A percentile compares a stretch with the other conserved stretches of the same genome.
Evolutionary conservation across 2,113 vertebrate genomes (phyloP).

Genomic region (Myiozetetes cayanensis): DNA sequence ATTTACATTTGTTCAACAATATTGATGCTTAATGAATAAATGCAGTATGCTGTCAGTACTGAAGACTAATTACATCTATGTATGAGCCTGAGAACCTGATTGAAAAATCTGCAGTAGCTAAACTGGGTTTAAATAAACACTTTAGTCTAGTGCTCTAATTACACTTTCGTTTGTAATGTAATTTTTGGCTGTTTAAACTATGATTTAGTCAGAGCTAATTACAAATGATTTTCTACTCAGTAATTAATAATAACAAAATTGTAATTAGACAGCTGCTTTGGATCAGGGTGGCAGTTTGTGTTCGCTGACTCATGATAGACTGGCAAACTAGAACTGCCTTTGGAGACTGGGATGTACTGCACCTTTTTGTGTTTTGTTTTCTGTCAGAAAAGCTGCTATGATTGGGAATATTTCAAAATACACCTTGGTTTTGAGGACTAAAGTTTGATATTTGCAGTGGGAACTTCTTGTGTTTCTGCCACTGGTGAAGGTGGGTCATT

Average conservation of each 20-base stretch:
- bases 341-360: not conserved
- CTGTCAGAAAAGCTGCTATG: not conserved
- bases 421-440: not conserved
- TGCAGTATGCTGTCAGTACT: slow-evolving; percentile 79
- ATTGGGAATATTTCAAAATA: not conserved
- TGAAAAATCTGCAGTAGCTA: slow-evolving; percentile 86
- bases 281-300: slow-evolving; percentile 81
- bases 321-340: slow-evolving; percentile 71
- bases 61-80: slow-evolving; percentile 82
- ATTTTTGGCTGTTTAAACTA: slow-evolving; percentile 93
- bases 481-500: not conserved
- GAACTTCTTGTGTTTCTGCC: not conserved
- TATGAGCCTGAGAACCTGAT: slow-evolving; percentile 79
- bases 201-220: slow-evolving; percentile 97
- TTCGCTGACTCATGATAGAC: slow-evolving; percentile 83
- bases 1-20: slow-evolving; percentile 82
- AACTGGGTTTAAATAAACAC: slow-evolving; percentile 96
- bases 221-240: slow-evolving; percentile 92
- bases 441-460: not conserved
- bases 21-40: slow-evolving; percentile 85
- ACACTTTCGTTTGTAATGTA: slow-evolving; percentile 88
- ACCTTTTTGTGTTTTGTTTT: not conserved
- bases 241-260: slow-evolving; percentile 98
- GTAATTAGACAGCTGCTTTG: slow-evolving; percentile 94
- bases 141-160: slow-evolving; percentile 97